Evolutionary conservation across 2,888 invertebrate genomes (phyloP).

Genomic region (Furcula furcula): DNA sequence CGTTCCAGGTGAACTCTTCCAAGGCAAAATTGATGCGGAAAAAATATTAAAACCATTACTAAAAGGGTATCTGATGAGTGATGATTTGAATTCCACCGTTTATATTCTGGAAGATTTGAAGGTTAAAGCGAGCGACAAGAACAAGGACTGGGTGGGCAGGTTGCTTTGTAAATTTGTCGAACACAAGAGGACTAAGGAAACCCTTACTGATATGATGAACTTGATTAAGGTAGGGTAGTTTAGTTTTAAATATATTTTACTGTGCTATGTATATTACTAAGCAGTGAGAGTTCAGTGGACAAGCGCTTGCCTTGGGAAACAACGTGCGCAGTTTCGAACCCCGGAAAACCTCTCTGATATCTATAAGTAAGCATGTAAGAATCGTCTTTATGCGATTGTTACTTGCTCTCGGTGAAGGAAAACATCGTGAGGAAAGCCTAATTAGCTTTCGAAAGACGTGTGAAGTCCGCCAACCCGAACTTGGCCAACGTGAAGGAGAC

Average conservation of each 20-base stretch:
- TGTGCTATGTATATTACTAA: no score
- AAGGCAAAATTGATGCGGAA: slow-evolving; percentile 76
- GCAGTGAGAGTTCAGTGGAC: no score
- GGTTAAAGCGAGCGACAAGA: slow-evolving; percentile 58
- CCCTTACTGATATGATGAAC: slow-evolving; percentile 56
- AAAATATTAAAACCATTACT: slow-evolving; percentile 70
- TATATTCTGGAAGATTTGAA: slow-evolving; percentile 72
- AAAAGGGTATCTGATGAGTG: slow-evolving; percentile 68
- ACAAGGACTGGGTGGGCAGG: slow-evolving; percentile 80
- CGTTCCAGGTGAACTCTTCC: slow-evolving; percentile 63
- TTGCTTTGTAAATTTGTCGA: slow-evolving; percentile 75
- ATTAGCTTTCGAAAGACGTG: no score
- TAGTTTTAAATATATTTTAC: neutral
- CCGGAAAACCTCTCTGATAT: no score
- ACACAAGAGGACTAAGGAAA: slow-evolving; percentile 60
- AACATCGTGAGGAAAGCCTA: no score
- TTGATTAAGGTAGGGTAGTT: slow-evolving; percentile 63
- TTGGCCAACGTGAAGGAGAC: no score
- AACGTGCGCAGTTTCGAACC: no score
- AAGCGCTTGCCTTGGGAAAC: no score
- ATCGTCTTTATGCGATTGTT: no score
- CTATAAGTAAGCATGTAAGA: no score
- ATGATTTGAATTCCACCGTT: slow-evolving; percentile 67
- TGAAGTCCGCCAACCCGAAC: no score
- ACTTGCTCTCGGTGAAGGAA: no score